phyloP scores from a whole-genome alignment of 1,140 invertebrate species.

The Euwallacea similis region DNA sequence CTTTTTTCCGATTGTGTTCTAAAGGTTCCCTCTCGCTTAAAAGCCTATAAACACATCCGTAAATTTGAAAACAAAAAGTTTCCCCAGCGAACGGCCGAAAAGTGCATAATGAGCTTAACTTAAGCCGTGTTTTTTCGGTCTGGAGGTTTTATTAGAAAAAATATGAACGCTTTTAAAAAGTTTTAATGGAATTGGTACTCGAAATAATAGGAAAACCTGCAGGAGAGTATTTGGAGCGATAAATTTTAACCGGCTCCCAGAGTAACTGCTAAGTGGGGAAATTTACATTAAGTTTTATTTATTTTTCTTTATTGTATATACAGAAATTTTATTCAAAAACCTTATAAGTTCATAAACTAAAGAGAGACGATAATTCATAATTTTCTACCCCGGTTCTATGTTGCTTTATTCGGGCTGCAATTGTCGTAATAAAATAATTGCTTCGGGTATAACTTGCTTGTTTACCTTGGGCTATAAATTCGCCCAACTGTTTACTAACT shows the following conservation, averaged over 20 bases:
- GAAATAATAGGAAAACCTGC: conserved; percentile 12
- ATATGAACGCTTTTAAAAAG: conserved; percentile 12
- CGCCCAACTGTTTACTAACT: conserved; percentile 27
- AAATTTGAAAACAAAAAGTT: conserved; percentile 23
- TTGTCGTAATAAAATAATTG: conserved; percentile 29
- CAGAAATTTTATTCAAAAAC: no score
- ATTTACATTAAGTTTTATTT: no score
- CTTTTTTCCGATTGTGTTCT: no score
- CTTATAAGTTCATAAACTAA: no score
- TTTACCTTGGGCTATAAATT: conserved; percentile 34
- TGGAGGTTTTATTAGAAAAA: conserved; percentile 20
- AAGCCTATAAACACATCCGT: conserved; percentile 22
- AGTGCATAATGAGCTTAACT: conserved; percentile 25
- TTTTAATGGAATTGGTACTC: conserved; percentile 19
- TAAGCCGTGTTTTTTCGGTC: conserved; percentile 17
- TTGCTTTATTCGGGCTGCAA: conserved; percentile 18
- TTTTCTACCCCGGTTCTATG: conserved; percentile 3
- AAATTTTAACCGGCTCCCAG: no score
- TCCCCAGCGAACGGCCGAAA: background rate
- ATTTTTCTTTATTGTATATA: no score
- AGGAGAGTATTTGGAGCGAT: no score
- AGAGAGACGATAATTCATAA: conserved; percentile 16
- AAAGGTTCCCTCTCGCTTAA: background rate
- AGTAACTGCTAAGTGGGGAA: no score
- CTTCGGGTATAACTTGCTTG: conserved; percentile 27